Percentiles rank a stretch among this genome's conserved stretches.
Evolutionary conservation across 2,113 vertebrate genomes (phyloP).

Genomic region (Dipodomys ordii): DNA sequence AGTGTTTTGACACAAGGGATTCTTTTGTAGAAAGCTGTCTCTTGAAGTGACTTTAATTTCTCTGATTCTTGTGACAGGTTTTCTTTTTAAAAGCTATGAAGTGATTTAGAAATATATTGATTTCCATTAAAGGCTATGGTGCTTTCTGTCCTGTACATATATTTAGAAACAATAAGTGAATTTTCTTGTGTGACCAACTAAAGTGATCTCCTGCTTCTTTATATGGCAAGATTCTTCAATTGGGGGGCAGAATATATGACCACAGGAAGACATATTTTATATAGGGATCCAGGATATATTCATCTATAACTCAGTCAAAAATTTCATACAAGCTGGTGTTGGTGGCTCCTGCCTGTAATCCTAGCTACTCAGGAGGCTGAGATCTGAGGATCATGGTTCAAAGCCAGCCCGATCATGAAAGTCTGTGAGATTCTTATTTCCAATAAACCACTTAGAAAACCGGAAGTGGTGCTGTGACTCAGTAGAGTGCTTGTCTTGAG

Average conservation of each 20-base stretch:
- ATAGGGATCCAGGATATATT: background rate
- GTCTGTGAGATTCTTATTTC: too few species aligned
- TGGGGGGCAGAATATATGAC: background rate
- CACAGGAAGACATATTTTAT: background rate
- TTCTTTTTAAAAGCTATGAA: slow-evolving; percentile 72
- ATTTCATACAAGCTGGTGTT: background rate
- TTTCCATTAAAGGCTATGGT: slow-evolving; percentile 59
- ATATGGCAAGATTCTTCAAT: background rate
- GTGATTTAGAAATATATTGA: slow-evolving; percentile 68
- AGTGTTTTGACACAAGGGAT: slow-evolving; percentile 61
- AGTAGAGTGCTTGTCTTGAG: too few species aligned
- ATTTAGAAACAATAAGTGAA: slow-evolving; percentile 33
- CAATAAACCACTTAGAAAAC: too few species aligned
- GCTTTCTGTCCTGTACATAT: slow-evolving; percentile 6
- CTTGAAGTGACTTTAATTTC: slow-evolving; percentile 69
- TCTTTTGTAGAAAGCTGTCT: slow-evolving; percentile 65
- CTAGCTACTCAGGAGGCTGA: too few species aligned
- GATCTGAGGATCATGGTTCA: too few species aligned
- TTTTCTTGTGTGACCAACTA: slow-evolving; percentile 50
- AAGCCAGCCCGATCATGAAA: too few species aligned
- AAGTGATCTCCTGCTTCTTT: slow-evolving; percentile 21
- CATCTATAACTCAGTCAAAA: background rate
- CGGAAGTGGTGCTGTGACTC: too few species aligned
- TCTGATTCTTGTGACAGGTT: slow-evolving; percentile 73
- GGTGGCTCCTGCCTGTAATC: too few species aligned